Evolutionary conservation across 2,113 vertebrate species (phyloP), one percentile per base, ranked within the genome.

Genomic region (Panurus biarmicus): DNA sequence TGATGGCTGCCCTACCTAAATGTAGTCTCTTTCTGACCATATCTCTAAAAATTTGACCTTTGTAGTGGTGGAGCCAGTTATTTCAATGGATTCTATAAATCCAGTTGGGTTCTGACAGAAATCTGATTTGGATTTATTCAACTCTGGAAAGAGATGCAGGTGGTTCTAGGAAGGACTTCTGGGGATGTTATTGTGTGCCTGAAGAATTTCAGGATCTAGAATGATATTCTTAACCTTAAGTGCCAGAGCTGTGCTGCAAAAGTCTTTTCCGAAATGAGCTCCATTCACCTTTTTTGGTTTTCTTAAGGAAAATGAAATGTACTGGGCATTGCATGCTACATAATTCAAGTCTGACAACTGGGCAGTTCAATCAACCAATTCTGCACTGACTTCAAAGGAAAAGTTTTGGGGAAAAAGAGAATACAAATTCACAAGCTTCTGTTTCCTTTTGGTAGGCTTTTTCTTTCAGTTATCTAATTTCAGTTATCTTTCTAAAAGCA

Each of bases 401-500:
- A 38, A 73, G 36, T 61, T 69, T 16, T 35, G 5, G 12, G n/a
- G 14, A 6, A 77, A 66, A 56, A 21, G 25, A 58, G 44, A 40
- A 56, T 47, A 36, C 44, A 69, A 54, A 18, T 28, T 36, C 8
- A 1, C 16, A 75, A 69, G 13, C 5, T 47, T 66, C 53, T 76
- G 11, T 78, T 85, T 90, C 86, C 33, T 67, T 86, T 42, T 64
- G 23, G 26, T 47, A 26, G 38, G 38, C 9, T 67, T 80, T 89
- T 94, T 89, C 35, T 67, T 69, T 71, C 31, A 62, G 73, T 74
- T 89, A 77, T 71, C 60, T 90, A 85, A 77, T 93, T 89, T 82
- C 85, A 81, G 13, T 82, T 76, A 70, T 85, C 51, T 75, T 85
- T 78, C 70, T 54, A 44, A 70, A 87, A 93, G 48, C 35, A 83